Base-by-base conservation (phyloP, 2,888 invertebrate species). In the Orthonychiurus folsomi region DNA sequence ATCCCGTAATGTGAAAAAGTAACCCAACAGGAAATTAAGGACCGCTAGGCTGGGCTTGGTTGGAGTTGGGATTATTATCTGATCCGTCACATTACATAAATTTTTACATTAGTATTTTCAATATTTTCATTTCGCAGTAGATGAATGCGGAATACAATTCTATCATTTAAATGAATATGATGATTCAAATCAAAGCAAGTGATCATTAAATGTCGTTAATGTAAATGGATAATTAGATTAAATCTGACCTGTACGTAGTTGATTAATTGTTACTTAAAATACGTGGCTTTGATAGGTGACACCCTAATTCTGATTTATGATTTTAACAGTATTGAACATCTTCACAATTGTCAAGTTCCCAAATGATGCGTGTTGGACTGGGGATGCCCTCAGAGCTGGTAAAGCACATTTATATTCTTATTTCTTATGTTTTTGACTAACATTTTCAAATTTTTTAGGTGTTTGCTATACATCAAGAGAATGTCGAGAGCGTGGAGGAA, bases 261-360 rank as follows among this genome's bases (percentile, higher is more conserved):
- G 37, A 37, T 15, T 37, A 15, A 37, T 5, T 37, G 9, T 9
- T 37, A 37, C 37, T 15, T 15, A 15, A 37, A 15, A 37, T 15
- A 37, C 15, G 37, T 37, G 15, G 5, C 37, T 15, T n/a, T n/a
- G n/a, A n/a, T n/a, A n/a, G n/a, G n/a, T n/a, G n/a, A n/a, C n/a
- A n/a, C 24, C 20, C 18, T 15, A 24, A n/a, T 26, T 20, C 5
- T 27, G n/a, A 23, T 2, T 55, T 23, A 3, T 27, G 54, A 55
- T 55, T 3, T 3, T 64, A 70, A 50, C 69, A 72, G 72, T 72
- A 60, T 60, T 72, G 64, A 72, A 72, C 58, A 72, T 72, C 59
- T 72, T 72, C 64, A 72, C 72, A n/a, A 72, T 72, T 60, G 72
- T 72, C 25, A 72, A 72, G 53, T 72, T 72, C 63, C 72, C 72